Conservation (phyloP, 2,113 vertebrate genomes). For the Ailurus styani region DNA sequence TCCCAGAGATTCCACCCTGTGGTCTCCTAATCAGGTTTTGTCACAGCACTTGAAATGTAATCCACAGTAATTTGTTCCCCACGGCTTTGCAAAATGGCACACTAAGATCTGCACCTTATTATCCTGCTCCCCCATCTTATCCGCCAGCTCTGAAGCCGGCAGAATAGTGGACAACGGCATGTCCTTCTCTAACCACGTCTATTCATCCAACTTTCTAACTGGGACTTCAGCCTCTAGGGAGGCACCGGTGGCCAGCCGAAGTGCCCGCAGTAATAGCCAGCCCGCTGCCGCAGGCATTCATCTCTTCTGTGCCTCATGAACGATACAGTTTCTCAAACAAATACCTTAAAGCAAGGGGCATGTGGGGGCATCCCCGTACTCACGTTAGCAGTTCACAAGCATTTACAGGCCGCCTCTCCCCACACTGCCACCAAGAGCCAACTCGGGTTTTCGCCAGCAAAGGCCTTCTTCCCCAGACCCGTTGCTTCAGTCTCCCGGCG, state of each 20-base stretch:
- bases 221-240: neutral
- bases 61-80: no score
- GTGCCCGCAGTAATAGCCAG: neutral
- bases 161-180: neutral
- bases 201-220: neutral
- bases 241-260: neutral
- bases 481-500: neutral
- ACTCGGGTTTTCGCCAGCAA: neutral
- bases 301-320: neutral
- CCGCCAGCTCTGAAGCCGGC: neutral
- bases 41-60: neutral
- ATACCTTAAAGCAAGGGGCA: neutral
- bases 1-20: neutral
- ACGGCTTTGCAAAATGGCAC: neutral
- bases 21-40: neutral
- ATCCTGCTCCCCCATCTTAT: neutral
- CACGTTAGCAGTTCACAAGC: neutral
- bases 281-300: neutral
- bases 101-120: neutral
- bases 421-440: neutral
- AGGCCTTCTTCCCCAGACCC: neutral
- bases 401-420: neutral
- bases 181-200: neutral
- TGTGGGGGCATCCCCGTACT: neutral
- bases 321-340: neutral